Evolutionary conservation across 2,797 vertebrate genomes (phyloP).

Genomic region (Acomys russatus): DNA sequence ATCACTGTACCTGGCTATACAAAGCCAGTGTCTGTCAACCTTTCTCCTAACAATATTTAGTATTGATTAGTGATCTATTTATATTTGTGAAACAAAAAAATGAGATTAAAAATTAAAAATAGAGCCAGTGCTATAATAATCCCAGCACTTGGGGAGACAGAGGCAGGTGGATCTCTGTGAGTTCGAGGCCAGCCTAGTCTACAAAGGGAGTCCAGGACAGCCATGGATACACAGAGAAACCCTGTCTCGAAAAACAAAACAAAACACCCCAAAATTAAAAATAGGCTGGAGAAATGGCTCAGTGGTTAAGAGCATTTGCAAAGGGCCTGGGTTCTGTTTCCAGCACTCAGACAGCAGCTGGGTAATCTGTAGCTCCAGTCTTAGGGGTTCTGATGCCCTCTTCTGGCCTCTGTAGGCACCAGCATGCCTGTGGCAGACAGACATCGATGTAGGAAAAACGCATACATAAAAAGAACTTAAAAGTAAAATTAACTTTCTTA

Average conservation of each 20-base stretch:
- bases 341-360: not conserved
- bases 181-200: no score
- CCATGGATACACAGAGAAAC: no score
- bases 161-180: no score
- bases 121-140: not conserved
- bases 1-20: not conserved
- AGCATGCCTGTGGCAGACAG: not conserved
- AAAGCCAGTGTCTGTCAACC: not conserved
- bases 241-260: no score
- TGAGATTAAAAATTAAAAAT: not conserved
- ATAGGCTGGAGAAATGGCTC: slow-evolving; percentile 21
- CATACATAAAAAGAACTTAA: no score
- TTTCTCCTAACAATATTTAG: slow-evolving; percentile 24
- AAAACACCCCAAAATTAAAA: not conserved
- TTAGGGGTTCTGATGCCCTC: not conserved
- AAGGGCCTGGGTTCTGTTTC: not conserved
- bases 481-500: slow-evolving; percentile 48
- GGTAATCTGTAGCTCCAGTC: not conserved
- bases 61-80: slow-evolving; percentile 71
- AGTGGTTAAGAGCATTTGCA: not conserved
- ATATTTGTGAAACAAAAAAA: slow-evolving; percentile 90
- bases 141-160: no score
- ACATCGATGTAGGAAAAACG: not conserved
- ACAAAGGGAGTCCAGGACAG: no score
- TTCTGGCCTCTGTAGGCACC: not conserved